These are phyloP conservation scores for Formica aserva DNA, from an alignment of 2,888 invertebrate species.

Conservation along the genomic window DNA sequence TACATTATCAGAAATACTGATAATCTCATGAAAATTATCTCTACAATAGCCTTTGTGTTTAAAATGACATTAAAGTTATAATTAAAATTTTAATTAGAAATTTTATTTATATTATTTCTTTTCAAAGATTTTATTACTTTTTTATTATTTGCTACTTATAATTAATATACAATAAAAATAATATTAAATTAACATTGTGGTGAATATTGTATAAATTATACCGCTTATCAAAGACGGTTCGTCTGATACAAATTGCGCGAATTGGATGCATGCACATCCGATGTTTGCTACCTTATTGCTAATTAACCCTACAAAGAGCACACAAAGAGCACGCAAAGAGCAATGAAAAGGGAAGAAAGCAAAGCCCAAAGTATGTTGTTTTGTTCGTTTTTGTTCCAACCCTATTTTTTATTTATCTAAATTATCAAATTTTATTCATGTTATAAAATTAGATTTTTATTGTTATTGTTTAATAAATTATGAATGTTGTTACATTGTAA, in stretches of 20 bases:
- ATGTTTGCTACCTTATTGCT: neutral
- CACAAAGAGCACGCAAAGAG: neutral
- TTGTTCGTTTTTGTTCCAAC: neutral
- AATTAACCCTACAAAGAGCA: neutral
- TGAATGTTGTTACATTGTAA: neutral
- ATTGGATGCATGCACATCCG: neutral
- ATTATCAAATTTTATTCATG: neutral
- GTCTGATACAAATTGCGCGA: neutral
- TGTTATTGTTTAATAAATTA: neutral
- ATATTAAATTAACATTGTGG: neutral
- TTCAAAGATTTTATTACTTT: neutral
- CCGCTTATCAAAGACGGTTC: slow-evolving; percentile 4
- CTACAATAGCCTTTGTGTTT: neutral
- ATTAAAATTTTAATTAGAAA: neutral
- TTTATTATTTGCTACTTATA: neutral
- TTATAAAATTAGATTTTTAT: neutral
- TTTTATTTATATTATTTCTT: neutral
- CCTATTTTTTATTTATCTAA: neutral
- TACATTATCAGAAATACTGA: neutral
- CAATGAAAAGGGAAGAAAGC: neutral
- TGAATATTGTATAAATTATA: neutral
- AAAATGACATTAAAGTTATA: neutral
- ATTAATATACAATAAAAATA: neutral
- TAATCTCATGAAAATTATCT: neutral
- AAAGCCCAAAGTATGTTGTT: neutral